These are phyloP conservation scores for Sandelia bainsii DNA, from an alignment of 2,797 vertebrate genomes.

Conservation along the genomic window DNA sequence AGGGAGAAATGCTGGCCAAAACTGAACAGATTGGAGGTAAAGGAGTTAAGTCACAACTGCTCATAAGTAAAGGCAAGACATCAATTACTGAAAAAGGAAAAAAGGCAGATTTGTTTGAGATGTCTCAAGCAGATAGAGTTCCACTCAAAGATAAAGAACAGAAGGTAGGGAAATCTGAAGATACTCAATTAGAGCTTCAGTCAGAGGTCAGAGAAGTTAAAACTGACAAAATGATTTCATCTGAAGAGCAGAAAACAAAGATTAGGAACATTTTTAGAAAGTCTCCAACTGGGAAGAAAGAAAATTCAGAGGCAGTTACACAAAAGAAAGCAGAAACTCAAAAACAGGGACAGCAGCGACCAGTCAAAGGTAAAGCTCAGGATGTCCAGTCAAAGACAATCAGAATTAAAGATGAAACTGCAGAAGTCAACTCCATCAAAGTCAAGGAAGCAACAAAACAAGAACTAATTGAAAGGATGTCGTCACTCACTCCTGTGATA, in stretches of 20 bases:
- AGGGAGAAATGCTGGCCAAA: background rate
- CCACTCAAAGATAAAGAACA: background rate
- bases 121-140: background rate
- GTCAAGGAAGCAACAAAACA: background rate
- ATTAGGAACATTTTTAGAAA: background rate
- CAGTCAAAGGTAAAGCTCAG: background rate
- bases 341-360: background rate
- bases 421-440: background rate
- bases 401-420: background rate
- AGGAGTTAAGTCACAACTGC: background rate
- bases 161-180: background rate
- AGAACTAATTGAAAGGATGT: no score
- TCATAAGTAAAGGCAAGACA: conserved; percentile 3
- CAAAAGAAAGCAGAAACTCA: background rate
- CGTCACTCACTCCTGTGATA: no score
- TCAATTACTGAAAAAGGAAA: background rate
- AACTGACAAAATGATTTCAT: background rate
- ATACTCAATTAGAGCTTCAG: background rate
- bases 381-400: background rate
- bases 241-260: conserved; percentile 5
- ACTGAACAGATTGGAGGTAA: background rate
- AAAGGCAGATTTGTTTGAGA: background rate
- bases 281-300: background rate
- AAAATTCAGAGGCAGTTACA: background rate
- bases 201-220: background rate